A percentile compares a stretch with the other conserved stretches of the same genome.
Conservation (phyloP, 2,113 vertebrate species). For the Castor canadensis region DNA sequence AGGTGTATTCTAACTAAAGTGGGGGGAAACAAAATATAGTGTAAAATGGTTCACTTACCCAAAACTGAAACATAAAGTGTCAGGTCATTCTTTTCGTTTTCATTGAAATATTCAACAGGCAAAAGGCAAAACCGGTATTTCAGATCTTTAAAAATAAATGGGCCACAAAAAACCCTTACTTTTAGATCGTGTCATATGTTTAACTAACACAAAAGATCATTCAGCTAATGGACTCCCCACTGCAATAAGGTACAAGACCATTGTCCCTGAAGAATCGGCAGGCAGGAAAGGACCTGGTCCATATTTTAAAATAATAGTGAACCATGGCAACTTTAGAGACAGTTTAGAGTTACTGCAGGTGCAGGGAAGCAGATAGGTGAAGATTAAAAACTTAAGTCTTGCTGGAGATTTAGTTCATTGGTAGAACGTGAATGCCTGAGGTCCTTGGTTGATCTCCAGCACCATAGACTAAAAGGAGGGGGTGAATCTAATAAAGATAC, state of each 20-base stretch:
- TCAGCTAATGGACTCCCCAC: neutral
- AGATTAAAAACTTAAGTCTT: neutral
- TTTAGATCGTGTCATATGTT: neutral
- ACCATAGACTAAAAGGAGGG: no score
- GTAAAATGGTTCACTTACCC: neutral
- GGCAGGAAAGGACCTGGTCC: neutral
- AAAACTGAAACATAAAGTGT: neutral
- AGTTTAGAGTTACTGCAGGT: neutral
- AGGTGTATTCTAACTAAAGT: constrained; percentile 10
- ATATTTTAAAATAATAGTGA: constrained; percentile 28
- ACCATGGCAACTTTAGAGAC: neutral
- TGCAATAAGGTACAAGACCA: neutral
- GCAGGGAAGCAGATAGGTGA: neutral
- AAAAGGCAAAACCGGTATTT: neutral
- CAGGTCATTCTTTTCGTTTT: neutral
- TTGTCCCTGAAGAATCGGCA: neutral
- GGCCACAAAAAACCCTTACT: neutral
- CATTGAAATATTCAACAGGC: neutral
- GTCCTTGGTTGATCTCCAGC: neutral
- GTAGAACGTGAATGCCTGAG: neutral
- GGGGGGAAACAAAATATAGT: neutral
- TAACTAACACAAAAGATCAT: neutral
- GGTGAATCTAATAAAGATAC: no score
- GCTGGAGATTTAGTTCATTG: neutral
- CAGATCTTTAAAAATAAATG: neutral